These are phyloP conservation scores for Eucidaris tribuloides DNA, from an alignment of 35 echinoderm and acorn worm species.

Conservation along the genomic window DNA sequence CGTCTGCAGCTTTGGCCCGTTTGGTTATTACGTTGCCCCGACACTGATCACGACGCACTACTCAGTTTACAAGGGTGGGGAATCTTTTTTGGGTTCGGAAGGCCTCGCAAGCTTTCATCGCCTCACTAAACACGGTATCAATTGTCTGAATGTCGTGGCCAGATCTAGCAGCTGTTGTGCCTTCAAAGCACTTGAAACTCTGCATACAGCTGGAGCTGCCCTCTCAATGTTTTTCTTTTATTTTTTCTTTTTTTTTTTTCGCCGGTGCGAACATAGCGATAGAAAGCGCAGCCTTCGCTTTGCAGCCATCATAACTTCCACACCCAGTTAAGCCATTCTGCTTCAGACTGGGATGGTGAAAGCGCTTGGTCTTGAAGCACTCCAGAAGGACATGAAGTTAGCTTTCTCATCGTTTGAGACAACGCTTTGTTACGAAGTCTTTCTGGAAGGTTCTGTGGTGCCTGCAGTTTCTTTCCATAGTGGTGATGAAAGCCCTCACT, in stretches of 20 bases:
- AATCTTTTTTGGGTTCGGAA: not conserved
- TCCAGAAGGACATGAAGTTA: conserved; percentile 62
- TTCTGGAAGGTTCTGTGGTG: conserved; percentile 49
- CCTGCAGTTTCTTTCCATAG: conserved; percentile 62
- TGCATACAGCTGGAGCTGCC: conserved; percentile 44
- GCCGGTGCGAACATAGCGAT: too few species aligned
- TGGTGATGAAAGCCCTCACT: conserved; percentile 50
- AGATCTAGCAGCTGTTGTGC: conserved; percentile 50
- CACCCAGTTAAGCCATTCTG: conserved; percentile 65
- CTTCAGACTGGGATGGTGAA: conserved; percentile 37
- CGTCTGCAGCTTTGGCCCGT: conserved; percentile 25
- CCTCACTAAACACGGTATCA: conserved; percentile 56
- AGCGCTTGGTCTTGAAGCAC: conserved; percentile 31
- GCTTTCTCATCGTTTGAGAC: conserved; percentile 61
- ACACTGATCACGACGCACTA: conserved; percentile 63
- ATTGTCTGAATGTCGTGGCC: conserved; percentile 56
- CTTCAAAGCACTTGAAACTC: conserved; percentile 47
- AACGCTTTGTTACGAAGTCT: conserved; percentile 52
- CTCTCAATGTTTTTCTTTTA: too few species aligned
- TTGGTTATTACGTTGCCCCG: conserved; percentile 15
- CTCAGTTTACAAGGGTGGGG: conserved; percentile 44
- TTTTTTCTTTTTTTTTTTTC: too few species aligned
- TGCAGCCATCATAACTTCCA: conserved; percentile 52
- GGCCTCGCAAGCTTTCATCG: conserved; percentile 37
- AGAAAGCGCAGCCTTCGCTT: conserved; percentile 40